Base-by-base conservation (phyloP, 1,140 invertebrate species). In the Drosophila tani region DNA sequence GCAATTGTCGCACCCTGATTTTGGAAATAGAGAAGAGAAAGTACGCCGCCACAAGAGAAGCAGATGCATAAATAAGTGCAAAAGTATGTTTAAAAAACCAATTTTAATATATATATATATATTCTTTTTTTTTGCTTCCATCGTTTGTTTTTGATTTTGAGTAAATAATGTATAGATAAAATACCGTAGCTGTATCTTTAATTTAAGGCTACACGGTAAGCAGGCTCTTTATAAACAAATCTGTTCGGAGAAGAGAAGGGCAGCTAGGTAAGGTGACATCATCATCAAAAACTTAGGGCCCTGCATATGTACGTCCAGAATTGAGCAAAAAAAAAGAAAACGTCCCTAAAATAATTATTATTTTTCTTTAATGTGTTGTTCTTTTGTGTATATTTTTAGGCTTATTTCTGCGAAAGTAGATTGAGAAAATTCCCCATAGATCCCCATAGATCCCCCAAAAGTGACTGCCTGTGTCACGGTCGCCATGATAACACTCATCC, bases 1-100 rank as follows among this genome's bases (percentile, higher is more conserved):
- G 60, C 27, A 75, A 53, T 65, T 47, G 57, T 49, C 50, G 43
- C 11, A 46, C 57, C 45, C 65, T 58, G 50, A 78, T 82, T 82
- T 67, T 60, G 11, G 11, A 79, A 79, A 69, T 45, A 69, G 51
- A n/a, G n/a, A 19, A 38, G 56, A 45, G 21, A 62, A 63, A 69
- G 35, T 32, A 75, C 41, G 47, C 55, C 51, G 69, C 58, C 41
- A 67, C 62, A 66, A 76, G 60, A 53, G 55, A 75, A 70, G 81
- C 58, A 68, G 47, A 79, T 75, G 53, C 63, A 38, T 32, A 55
- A 55, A 62, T 45, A 43, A 14, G 51, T 55, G 17, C 32, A 55
- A 41, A 55, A 55, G 32, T 55, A 55, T 55, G 17, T 38, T 55
- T 55, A 55, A n/a, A 35, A 35, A 35, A 9, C 32, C 17, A 19